Conservation (phyloP, 1,140 invertebrate species). For the Lasioglossum baleicum region DNA sequence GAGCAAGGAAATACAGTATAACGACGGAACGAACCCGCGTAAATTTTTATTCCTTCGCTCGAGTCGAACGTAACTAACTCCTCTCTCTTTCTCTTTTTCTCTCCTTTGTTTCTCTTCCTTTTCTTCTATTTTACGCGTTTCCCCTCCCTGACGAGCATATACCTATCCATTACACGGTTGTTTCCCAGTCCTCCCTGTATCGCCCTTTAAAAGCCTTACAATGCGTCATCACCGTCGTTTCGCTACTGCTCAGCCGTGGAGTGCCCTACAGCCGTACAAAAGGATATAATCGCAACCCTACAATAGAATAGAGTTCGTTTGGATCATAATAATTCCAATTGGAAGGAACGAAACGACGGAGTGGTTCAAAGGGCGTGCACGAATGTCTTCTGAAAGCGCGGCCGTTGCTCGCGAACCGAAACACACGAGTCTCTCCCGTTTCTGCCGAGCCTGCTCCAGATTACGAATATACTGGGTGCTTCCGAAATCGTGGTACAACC, state of each 20-base stretch:
- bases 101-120: constrained; percentile 27
- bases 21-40: not conserved
- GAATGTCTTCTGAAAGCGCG: constrained; percentile 50
- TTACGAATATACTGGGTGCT: no score
- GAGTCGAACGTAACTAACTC: constrained; percentile 28
- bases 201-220: constrained; percentile 73
- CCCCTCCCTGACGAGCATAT: constrained; percentile 47
- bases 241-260: constrained; percentile 65
- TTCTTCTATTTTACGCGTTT: constrained; percentile 19
- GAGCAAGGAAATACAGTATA: no score
- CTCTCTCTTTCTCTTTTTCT: no score
- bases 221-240: constrained; percentile 73
- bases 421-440: no score
- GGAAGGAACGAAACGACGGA: constrained; percentile 62
- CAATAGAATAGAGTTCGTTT: constrained; percentile 75
- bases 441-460: no score
- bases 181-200: constrained; percentile 63
- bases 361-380: constrained; percentile 57
- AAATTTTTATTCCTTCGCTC: constrained; percentile 27
- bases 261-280: constrained; percentile 71
- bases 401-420: constrained; percentile 2
- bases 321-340: constrained; percentile 76
- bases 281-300: constrained; percentile 75
- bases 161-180: constrained; percentile 69
- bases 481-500: no score